A percentile compares a stretch with the other conserved stretches of the same genome.
These are phyloP conservation scores for Hylyphantes graminicola DNA, from an alignment of 1,140 invertebrate species.

Conservation along the genomic window DNA sequence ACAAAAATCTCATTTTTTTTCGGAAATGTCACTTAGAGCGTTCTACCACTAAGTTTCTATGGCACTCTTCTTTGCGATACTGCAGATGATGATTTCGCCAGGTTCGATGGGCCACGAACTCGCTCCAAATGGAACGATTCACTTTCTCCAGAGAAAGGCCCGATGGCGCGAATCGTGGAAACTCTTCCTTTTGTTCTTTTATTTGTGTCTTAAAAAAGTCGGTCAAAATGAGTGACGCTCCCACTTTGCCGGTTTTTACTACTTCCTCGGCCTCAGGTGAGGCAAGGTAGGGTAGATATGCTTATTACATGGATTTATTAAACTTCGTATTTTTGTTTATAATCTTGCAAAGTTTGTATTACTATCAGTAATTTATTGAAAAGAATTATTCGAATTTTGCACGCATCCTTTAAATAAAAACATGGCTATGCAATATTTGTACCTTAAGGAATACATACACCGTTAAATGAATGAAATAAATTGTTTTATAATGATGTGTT, in stretches of 20 bases:
- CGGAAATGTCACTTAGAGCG: background rate
- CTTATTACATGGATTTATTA: too few relatives aligned
- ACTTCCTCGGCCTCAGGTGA: slow-evolving; percentile 8
- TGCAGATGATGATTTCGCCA: slow-evolving; percentile 6
- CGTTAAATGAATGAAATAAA: too few relatives aligned
- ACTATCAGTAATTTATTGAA: too few relatives aligned
- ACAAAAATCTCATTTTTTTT: too few relatives aligned
- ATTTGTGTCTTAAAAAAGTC: background rate
- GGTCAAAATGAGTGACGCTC: slow-evolving; percentile 27
- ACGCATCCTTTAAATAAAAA: too few relatives aligned
- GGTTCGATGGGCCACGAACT: slow-evolving; percentile 28
- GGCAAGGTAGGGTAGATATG: too few relatives aligned
- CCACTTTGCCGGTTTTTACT: slow-evolving; percentile 5
- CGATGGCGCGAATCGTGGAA: background rate
- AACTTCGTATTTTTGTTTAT: too few relatives aligned
- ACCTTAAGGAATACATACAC: too few relatives aligned
- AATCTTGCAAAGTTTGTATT: too few relatives aligned
- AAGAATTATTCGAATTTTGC: too few relatives aligned
- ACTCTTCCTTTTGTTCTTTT: slow-evolving; percentile 1
- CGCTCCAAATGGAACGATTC: slow-evolving; percentile 30
- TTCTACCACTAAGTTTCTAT: slow-evolving; percentile 17
- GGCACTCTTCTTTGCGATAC: slow-evolving; percentile 13
- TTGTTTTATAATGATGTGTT: too few relatives aligned
- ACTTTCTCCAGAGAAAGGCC: slow-evolving; percentile 31
- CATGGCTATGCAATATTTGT: too few relatives aligned